These are phyloP conservation scores for Aphyosemion australe DNA, from an alignment of 2,113 vertebrate genomes.

Conservation along the genomic window DNA sequence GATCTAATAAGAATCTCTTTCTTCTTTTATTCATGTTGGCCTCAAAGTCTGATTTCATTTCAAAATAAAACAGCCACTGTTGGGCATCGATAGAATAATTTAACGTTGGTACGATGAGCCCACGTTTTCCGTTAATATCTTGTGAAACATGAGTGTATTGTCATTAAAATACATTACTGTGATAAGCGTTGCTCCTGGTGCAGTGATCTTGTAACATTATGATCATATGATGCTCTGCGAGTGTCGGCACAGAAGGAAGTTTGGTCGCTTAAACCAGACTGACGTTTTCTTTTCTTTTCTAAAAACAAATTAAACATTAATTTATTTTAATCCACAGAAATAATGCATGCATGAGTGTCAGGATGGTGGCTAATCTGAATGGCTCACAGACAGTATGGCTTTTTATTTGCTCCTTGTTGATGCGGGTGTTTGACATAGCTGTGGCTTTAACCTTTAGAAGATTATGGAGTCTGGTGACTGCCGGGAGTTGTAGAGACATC, in stretches of 20 bases:
- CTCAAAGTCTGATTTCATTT: constrained; percentile 5
- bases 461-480: neutral
- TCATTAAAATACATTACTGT: constrained; percentile 23
- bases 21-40: neutral
- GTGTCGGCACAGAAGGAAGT: constrained; percentile 42
- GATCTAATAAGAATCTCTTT: constrained; percentile 20
- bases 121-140: constrained; percentile 35
- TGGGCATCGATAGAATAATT: constrained; percentile 12
- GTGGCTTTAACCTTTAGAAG: constrained; percentile 1
- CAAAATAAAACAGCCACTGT: constrained; percentile 2
- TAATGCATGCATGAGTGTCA: constrained; percentile 1
- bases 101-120: constrained; percentile 22
- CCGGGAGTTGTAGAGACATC: neutral
- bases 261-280: constrained; percentile 33
- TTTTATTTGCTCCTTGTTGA: neutral
- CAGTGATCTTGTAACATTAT: constrained; percentile 19
- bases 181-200: constrained; percentile 16
- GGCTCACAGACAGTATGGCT: neutral
- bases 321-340: constrained; percentile 25
- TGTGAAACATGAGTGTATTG: constrained; percentile 37
- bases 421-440: constrained; percentile 13
- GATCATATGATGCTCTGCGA: constrained; percentile 46
- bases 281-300: constrained; percentile 45
- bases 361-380: neutral
- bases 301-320: constrained; percentile 31